Base-by-base conservation (phyloP, 2,113 vertebrate species). In the Pelodiscus sinensis region DNA sequence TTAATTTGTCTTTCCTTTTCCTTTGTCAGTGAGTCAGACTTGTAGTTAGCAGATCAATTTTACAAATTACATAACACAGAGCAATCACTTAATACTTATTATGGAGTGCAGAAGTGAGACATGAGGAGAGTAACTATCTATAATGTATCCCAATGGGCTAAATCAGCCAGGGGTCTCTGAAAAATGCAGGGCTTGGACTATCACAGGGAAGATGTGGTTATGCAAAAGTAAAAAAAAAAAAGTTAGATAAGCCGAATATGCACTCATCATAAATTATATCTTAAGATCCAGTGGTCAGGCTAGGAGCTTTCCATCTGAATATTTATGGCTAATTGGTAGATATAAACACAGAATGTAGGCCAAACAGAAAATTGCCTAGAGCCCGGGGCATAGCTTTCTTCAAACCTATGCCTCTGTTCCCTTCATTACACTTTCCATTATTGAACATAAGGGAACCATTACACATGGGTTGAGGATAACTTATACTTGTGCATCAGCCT, bases 1-100 rank as follows among this genome's bases (percentile, higher is more conserved):
- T 95, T 92, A 84, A 51, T 77, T 94, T 94, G 92, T 91, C 81
- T 91, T 94, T 86, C 87, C 38, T 90, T 96, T 94, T 96, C 94
- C 82, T 95, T 94, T 96, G 95, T 90, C 93, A 88, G 86, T 85
- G 94, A 95, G 88, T 93, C 87, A 95, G 89, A 95, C 85, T 95
- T 95, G 79, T 68, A 94, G 92, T 92, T 80, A 84, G 86, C 85
- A 50, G 57, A 96, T 96, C 81, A 91, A 92, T 96, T 97, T 96
- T 94, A 93, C 92, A 94, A 94, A 96, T 97, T 94, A 86, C 57
- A 82, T 83, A 97, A 96, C 27, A 91, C 85, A 90, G 4, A 90
- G 81, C 62, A 62, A 89, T 95, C 85, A 52, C 79, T 96, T 50
- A 31, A 60, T 94, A 94, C 85, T 94, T 92, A 92, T 91, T 83